Evolutionary conservation across 2,797 vertebrate genomes (phyloP), one percentile per base, ranked within the genome.

Genomic region (Tolypeutes matacus): DNA sequence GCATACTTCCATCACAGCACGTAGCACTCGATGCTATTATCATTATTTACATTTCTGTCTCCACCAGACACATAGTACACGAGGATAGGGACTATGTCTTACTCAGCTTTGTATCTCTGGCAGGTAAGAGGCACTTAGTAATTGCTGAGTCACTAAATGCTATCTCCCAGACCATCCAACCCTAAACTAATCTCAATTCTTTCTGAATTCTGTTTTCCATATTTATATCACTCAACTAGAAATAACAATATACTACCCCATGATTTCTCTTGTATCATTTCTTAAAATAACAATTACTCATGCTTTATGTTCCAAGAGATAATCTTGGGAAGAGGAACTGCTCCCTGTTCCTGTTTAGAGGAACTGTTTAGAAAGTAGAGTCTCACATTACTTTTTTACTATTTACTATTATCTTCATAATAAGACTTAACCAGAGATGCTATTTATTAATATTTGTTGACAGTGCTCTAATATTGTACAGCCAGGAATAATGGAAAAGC

Each of bases 241-340:
- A 96, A 70, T 29, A 90, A 91, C 25, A 90, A 69, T 67, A 29
- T 46, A 77, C 42, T 80, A 73, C 0, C 23, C n/a, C 60, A 46
- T 42, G 17, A 18, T 77, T 60, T 86, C 77, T 60, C 15, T 76
- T 64, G 7, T 64, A 86, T 65, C 64, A n/a, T 53, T 87, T 95
- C 73, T 27, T 76, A 92, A 95, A 86, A 87, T 53, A 83, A 73
- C 15, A 93, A 86, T 81, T 67, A 93, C 27, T 85, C 46, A 53
- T n/a, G 12, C 49, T 87, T 92, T 95, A 73, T 76, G 25, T 65
- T 89, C n/a, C 60, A 42, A 83, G 75, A 95, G 42, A 91, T n/a
- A 80, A 56, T 80, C 64, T 51, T 93, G 53, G n/a, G 53, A 93
- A 89, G 29, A 95, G 27, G 29, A 94, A 94, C 70, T 56, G 53